These are phyloP conservation scores for Felis catus DNA, from an alignment of 2,113 vertebrate genomes.

Conservation along the genomic window DNA sequence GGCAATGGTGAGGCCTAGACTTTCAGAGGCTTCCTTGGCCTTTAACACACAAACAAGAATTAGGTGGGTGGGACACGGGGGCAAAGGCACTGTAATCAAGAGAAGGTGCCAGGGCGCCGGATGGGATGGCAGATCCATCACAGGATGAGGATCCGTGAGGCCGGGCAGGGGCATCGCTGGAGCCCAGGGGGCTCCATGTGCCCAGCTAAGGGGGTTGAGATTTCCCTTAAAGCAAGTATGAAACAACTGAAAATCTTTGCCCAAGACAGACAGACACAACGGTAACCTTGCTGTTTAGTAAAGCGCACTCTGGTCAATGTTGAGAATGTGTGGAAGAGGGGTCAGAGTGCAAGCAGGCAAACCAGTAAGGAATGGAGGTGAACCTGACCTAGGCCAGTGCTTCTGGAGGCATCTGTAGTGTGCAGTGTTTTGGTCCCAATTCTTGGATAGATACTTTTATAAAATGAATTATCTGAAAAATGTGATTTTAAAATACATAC, in stretches of 20 bases:
- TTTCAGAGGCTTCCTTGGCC: not conserved
- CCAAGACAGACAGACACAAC: not conserved
- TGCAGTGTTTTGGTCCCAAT: not conserved
- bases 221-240: not conserved
- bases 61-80: not conserved
- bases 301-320: not conserved
- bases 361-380: not conserved
- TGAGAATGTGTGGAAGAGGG: not conserved
- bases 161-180: not conserved
- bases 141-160: fast-evolving
- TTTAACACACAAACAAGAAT: not conserved
- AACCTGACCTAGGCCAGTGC: not conserved
- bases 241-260: not conserved
- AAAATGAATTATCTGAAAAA: not conserved
- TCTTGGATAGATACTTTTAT: not conserved
- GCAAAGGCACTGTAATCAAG: not conserved
- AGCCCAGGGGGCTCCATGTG: not conserved
- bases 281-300: not conserved
- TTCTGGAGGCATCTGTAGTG: not conserved
- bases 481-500: not conserved
- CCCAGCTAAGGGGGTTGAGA: not conserved
- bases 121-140: not conserved
- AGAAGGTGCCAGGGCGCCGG: not conserved
- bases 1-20: too few species aligned
- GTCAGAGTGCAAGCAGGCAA: not conserved